These are phyloP conservation scores for Nephrocerus scutellatus DNA, from an alignment of 2,888 invertebrate genomes.

Conservation along the genomic window DNA sequence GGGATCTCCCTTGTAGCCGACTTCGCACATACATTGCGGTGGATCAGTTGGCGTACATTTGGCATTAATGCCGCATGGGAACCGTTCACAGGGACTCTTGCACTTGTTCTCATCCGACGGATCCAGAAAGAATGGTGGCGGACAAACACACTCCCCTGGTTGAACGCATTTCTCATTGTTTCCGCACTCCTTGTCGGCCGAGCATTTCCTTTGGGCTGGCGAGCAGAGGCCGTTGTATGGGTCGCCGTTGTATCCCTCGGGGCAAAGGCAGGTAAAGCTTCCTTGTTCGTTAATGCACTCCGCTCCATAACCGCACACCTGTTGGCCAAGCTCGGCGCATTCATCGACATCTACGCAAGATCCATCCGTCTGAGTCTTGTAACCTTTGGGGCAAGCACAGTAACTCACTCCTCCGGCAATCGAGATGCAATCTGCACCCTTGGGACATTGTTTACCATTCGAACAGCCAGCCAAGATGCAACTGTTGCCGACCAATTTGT, in stretches of 20 bases:
- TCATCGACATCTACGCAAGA: constrained; percentile 78
- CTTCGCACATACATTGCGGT: constrained; percentile 80
- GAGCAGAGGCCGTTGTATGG: constrained; percentile 75
- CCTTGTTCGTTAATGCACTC: constrained; percentile 76
- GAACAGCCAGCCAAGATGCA: constrained; percentile 81
- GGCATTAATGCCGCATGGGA: constrained; percentile 82
- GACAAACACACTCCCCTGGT: constrained; percentile 85
- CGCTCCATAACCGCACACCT: constrained; percentile 77
- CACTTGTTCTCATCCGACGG: constrained; percentile 75
- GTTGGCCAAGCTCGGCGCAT: constrained; percentile 64
- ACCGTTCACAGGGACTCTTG: constrained; percentile 87
- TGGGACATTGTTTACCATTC: constrained; percentile 71
- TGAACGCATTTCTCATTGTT: constrained; percentile 85
- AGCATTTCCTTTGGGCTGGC: constrained; percentile 73
- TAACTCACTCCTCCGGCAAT: constrained; percentile 87
- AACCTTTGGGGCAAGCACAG: constrained; percentile 87
- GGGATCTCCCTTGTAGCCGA: constrained; percentile 81
- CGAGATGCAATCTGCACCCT: constrained; percentile 82
- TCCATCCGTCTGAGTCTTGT: constrained; percentile 66
- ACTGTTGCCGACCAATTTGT: constrained; percentile 73
- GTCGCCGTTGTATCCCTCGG: constrained; percentile 74
- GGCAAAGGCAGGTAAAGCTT: constrained; percentile 73
- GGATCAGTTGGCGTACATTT: constrained; percentile 85
- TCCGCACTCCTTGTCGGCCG: constrained; percentile 74
- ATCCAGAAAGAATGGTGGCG: constrained; percentile 83